Conservation (phyloP, 2,797 vertebrate genomes). For the Adelosebastes latens region DNA sequence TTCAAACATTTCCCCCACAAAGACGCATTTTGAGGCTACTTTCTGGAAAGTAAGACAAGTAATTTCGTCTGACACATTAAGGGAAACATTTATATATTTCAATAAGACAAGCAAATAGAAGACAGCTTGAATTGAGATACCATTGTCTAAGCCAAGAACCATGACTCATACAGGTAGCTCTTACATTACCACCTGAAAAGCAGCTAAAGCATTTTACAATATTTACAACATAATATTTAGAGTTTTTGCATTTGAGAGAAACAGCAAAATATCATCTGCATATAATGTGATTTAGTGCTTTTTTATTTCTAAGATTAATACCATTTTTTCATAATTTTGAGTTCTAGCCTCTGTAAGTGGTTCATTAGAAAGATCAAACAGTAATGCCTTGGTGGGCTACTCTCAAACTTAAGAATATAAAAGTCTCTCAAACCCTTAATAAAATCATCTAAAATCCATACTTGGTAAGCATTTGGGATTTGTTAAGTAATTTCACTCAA, state of each 20-base stretch:
- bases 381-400: too few species aligned
- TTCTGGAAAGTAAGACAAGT: not conserved
- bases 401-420: too few species aligned
- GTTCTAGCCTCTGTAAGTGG: too few species aligned
- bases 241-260: not conserved
- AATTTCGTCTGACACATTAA: not conserved
- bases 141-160: not conserved
- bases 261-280: not conserved
- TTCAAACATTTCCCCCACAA: not conserved
- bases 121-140: not conserved
- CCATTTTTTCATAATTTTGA: not conserved
- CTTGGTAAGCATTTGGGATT: not conserved
- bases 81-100: not conserved
- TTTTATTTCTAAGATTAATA: not conserved
- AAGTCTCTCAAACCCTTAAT: too few species aligned
- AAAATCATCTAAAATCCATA: too few species aligned
- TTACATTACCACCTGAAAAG: not conserved
- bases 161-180: not conserved
- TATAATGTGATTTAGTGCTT: not conserved
- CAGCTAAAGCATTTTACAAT: not conserved
- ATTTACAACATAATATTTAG: too few species aligned
- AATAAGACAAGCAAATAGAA: not conserved
- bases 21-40: not conserved
- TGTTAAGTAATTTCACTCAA: not conserved
- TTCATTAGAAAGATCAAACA: too few species aligned